Evolutionary conservation across 2,113 vertebrate species (phyloP).

Genomic region (Gorsachius goisagi): DNA sequence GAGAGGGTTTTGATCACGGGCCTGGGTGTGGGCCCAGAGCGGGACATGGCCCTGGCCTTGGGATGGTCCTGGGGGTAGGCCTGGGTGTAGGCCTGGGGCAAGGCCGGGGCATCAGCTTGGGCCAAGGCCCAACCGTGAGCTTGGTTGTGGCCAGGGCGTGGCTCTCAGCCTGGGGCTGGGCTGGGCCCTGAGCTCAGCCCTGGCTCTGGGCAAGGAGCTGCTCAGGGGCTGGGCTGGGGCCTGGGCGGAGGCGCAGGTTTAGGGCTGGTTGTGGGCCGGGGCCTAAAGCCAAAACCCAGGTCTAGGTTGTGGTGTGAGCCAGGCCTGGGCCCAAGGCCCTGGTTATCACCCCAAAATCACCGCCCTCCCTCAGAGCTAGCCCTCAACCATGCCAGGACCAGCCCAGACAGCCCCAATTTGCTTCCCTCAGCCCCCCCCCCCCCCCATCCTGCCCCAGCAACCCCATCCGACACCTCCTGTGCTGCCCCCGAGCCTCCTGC

Average conservation of each 20-base stretch:
- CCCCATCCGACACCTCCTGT: neutral
- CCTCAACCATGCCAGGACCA: neutral
- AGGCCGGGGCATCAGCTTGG: neutral
- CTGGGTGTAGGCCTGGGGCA: neutral
- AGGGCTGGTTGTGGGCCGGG: neutral
- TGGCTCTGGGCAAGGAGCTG: neutral
- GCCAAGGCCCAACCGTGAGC: neutral
- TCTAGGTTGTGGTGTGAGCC: too few relatives aligned
- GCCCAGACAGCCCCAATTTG: rapidly evolving
- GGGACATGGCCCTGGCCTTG: neutral
- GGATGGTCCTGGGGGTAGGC: neutral
- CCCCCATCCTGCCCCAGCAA: neutral
- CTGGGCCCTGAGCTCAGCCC: neutral
- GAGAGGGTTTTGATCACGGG: too few relatives aligned
- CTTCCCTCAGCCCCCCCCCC: neutral
- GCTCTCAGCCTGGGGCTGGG: neutral
- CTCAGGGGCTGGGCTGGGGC: neutral
- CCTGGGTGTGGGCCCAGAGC: too few relatives aligned
- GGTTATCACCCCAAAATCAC: too few relatives aligned
- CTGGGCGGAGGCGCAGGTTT: too few relatives aligned
- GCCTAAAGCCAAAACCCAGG: neutral
- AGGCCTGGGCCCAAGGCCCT: neutral
- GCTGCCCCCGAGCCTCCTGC: neutral
- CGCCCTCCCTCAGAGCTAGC: neutral
- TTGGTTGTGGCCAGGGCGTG: neutral